Base-by-base conservation (phyloP, 2,113 vertebrate genomes). In the Sinocyclocheilus maitianheensis region DNA sequence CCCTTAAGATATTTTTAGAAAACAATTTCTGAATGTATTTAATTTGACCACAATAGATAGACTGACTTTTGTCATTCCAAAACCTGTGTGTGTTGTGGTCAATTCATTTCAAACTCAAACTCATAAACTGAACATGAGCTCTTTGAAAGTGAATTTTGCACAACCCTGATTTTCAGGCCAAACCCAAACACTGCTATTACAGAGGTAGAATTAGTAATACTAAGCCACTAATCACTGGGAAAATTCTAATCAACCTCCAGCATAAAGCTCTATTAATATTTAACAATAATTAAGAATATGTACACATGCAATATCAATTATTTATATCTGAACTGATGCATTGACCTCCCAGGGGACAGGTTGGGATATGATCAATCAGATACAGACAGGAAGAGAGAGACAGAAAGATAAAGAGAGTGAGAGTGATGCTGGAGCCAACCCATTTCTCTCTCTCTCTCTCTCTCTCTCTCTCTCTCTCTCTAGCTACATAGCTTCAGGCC, bases 231-330 rank as follows among this genome's bases (percentile, higher is more conserved):
- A 89, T 89, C 87, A 87, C n/a, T 48, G 18, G 3, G 85, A 90
- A 85, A 90, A 91, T 89, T 86, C 62, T 83, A 89, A 80, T 88
- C 72, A 51, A 85, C 89, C 89, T 84, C 58, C 84, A 88, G 69
- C 85, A 87, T 90, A 87, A 89, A 78, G 65, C 80, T 72, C 77
- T 85, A 91, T 94, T 87, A 93, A 93, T 94, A 93, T 92, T 92
- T 91, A 91, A 94, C 87, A 88, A 88, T 92, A 93, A 94, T 93
- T 94, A 93, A 94, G 92, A 91, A 87, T 92, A 91, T 91, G 92
- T 92, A 93, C 90, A 94, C 91, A 92, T 91, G 90, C 91, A 90
- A 87, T 89, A 94, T 93, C 6, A 92, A 94, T 94, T 92, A 93
- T 93, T 92, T 87, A 94, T 85, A 37, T 90, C 78, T 84, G 87